Percentiles rank a stretch among this genome's conserved stretches.
Evolutionary conservation across 2,797 vertebrate species (phyloP).

Genomic region (Adrianichthys oophorus): DNA sequence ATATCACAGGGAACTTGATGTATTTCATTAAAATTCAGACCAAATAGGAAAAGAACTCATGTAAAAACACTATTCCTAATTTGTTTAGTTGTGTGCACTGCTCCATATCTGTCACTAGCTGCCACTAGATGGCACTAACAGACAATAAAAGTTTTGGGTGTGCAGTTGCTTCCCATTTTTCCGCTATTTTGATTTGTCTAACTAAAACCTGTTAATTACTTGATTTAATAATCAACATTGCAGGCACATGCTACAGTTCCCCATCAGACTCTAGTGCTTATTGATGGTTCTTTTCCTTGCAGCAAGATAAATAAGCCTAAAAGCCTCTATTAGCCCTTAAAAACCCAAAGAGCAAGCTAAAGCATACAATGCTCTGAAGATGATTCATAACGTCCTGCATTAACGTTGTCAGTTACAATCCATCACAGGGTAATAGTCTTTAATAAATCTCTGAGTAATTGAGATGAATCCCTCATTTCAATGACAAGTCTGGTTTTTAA

Average conservation of each 20-base stretch:
- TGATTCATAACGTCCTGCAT: conserved; percentile 79
- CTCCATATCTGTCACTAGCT: background rate
- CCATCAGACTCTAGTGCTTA: conserved; percentile 28
- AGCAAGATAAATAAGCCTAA: conserved; percentile 65
- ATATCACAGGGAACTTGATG: too few relatives aligned
- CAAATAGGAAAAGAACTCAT: too few relatives aligned
- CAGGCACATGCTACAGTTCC: conserved; percentile 12
- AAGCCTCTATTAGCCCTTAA: conserved; percentile 72
- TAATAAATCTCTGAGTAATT: conserved; percentile 84
- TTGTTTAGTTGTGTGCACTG: background rate
- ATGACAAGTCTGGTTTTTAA: conserved; percentile 83
- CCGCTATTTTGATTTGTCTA: conserved; percentile 3
- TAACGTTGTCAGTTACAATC: conserved; percentile 81
- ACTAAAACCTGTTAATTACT: conserved; percentile 2
- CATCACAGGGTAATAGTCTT: conserved; percentile 80
- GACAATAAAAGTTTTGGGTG: conserved; percentile 4
- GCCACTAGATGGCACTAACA: conserved; percentile 57
- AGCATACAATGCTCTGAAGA: conserved; percentile 60
- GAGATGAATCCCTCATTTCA: conserved; percentile 84
- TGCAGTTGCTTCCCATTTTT: too few relatives aligned
- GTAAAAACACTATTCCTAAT: too few relatives aligned
- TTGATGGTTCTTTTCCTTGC: conserved; percentile 41
- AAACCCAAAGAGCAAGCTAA: conserved; percentile 63
- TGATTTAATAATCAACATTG: conserved; percentile 10
- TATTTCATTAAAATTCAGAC: too few relatives aligned